Evolutionary conservation across 2,797 vertebrate species (phyloP), one percentile per base, ranked within the genome.

Genomic region (Dendrocincla fuliginosa): DNA sequence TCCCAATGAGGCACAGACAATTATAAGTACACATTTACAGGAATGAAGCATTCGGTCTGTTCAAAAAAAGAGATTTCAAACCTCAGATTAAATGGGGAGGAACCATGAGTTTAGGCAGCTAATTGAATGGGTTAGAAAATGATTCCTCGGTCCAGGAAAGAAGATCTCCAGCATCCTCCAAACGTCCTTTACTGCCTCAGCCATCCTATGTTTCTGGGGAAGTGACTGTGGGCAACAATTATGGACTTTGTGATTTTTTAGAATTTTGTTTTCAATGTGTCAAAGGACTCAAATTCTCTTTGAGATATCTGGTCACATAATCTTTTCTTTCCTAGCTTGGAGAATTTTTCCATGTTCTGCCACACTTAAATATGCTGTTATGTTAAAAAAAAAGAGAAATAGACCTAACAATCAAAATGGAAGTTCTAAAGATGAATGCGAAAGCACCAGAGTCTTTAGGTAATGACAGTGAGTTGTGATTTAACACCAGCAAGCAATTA

Each of bases 221-320:
- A 78, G 19, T 11, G 13, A 49, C n/a, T 52, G 25, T 22, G 13
- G 16, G 12, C 35, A 57, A 13, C 10, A 67, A 1, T 49, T 65
- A 19, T 0, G 4, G 20, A 14, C 10, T 46, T 42, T 2, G 13
- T 4, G 2, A 0, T 23, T 27, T 57, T 84, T 70, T 32, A 76
- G 42, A 61, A 84, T 9, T 39, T 91, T 74, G 6, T 24, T 87
- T 89, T 70, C 32, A 44, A 1, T 9, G 13, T 49, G 17, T 23
- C 12, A 59, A 15, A 60, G 41, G 65, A 67, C 30, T 57, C 4
- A 76, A 65, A 86, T 64, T 60, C 33, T 75, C 0, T 64, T 81
- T 52, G 49, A 71, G 22, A 71, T 24, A 50, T 52, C n/a, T 90
- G 73, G 15, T 32, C 57, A 41, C 8, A 7, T 49, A 59, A 23